A percentile compares a stretch with the other conserved stretches of the same genome.
Conservation (phyloP, 2,113 vertebrate genomes). For the Bettongia penicillata region DNA sequence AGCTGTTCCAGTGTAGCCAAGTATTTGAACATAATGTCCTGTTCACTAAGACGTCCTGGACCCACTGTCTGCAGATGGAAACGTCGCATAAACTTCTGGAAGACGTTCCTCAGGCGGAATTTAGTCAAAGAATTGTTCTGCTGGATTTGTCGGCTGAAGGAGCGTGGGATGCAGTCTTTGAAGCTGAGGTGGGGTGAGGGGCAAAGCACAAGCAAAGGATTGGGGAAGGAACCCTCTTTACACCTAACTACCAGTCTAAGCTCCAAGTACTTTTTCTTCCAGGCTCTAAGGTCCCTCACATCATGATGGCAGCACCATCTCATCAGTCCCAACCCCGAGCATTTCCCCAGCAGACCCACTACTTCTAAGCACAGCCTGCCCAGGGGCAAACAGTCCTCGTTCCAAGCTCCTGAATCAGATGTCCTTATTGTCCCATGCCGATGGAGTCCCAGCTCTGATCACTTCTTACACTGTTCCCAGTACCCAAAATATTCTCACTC, state of each 20-base stretch:
- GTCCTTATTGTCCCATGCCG: background rate
- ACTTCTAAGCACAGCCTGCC: background rate
- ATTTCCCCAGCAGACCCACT: background rate
- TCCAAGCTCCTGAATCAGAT: background rate
- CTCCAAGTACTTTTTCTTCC: background rate
- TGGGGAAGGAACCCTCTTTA: background rate
- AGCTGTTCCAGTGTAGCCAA: constrained; percentile 91
- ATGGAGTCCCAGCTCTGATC: background rate
- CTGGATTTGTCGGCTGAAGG: constrained; percentile 89
- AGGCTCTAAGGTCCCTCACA: background rate
- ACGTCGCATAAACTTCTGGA: constrained; percentile 86
- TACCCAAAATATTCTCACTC: background rate
- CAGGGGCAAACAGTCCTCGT: background rate
- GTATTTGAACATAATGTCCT: constrained; percentile 93
- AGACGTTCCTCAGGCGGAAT: constrained; percentile 88
- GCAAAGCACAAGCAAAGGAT: background rate
- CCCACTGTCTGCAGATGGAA: constrained; percentile 90
- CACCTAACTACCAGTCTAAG: background rate
- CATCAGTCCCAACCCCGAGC: background rate
- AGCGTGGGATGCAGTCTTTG: constrained; percentile 90
- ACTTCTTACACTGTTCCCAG: background rate
- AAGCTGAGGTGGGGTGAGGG: constrained; percentile 80
- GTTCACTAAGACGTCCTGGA: constrained; percentile 79
- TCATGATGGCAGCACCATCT: background rate
- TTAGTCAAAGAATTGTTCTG: constrained; percentile 87